A percentile compares a stretch with the other conserved stretches of the same genome.
phyloP scores from a whole-genome alignment of 2,113 vertebrate genomes.

The Spermophilus dauricus region DNA sequence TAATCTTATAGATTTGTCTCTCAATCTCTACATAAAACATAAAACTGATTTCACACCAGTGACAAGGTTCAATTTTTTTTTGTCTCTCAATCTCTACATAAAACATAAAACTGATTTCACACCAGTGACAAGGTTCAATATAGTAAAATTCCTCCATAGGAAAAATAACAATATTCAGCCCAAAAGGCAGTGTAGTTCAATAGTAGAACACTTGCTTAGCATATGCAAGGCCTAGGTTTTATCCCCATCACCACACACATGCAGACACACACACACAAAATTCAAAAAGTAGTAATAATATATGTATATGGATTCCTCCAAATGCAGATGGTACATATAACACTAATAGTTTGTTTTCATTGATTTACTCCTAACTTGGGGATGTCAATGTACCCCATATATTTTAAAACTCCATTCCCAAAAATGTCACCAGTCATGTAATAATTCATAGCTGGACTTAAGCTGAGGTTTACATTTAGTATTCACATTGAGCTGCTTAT shows the following conservation, averaged over 20 bases:
- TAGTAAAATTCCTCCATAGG: neutral
- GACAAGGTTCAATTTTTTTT: neutral
- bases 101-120: neutral
- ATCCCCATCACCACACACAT: neutral
- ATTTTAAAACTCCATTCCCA: slow-evolving; percentile 1
- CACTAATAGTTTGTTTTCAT: neutral
- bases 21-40: neutral
- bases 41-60: neutral
- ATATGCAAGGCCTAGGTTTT: neutral
- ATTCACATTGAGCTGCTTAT: neutral
- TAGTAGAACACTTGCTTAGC: neutral
- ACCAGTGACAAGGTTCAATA: neutral
- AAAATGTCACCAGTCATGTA: neutral
- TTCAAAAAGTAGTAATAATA: neutral
- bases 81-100: neutral
- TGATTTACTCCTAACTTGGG: neutral
- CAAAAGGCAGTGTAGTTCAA: neutral
- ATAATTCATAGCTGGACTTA: neutral
- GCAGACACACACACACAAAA: neutral
- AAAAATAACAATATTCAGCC: neutral
- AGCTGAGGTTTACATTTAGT: slow-evolving; percentile 48
- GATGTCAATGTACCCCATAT: neutral
- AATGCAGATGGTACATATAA: neutral
- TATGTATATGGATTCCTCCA: neutral
- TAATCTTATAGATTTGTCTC: neutral